phyloP scores from a whole-genome alignment of 2,888 invertebrate genomes.

The Brassicogethes aeneus region DNA sequence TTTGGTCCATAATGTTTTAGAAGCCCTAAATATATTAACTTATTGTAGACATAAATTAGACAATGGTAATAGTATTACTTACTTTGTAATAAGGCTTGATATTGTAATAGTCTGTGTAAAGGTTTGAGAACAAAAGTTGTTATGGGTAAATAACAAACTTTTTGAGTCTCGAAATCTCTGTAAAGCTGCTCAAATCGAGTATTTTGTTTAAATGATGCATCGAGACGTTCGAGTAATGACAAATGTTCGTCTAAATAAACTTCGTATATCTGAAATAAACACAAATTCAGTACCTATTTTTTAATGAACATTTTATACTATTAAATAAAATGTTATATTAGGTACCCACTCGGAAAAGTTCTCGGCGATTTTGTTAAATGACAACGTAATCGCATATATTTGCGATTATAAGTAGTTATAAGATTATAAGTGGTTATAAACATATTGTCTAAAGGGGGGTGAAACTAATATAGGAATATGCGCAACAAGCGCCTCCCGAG shows the following conservation, averaged over 20 bases:
- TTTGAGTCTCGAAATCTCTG: constrained; percentile 72
- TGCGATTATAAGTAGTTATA: too few species aligned
- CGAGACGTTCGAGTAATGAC: constrained; percentile 69
- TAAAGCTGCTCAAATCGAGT: constrained; percentile 60
- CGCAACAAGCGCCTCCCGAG: too few species aligned
- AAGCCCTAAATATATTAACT: constrained; percentile 44
- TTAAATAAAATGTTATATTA: too few species aligned
- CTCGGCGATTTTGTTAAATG: too few species aligned
- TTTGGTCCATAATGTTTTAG: constrained; percentile 63
- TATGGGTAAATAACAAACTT: constrained; percentile 79
- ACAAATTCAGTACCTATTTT: constrained; percentile 2
- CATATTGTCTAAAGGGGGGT: too few species aligned
- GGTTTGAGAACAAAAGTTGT: constrained; percentile 75
- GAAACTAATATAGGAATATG: too few species aligned
- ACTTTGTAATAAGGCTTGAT: constrained; percentile 69
- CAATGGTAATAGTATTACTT: constrained; percentile 33
- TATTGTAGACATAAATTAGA: not conserved
- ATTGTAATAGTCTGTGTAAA: constrained; percentile 77
- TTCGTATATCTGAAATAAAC: constrained; percentile 51
- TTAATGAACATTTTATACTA: constrained; percentile 3
- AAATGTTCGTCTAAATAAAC: constrained; percentile 66
- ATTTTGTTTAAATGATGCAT: constrained; percentile 65
- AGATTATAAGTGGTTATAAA: too few species aligned
- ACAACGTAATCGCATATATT: too few species aligned
- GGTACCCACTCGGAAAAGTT: too few species aligned